Conservation (phyloP, 2,888 invertebrate genomes). For the Dasysyrphus tricinctus region DNA sequence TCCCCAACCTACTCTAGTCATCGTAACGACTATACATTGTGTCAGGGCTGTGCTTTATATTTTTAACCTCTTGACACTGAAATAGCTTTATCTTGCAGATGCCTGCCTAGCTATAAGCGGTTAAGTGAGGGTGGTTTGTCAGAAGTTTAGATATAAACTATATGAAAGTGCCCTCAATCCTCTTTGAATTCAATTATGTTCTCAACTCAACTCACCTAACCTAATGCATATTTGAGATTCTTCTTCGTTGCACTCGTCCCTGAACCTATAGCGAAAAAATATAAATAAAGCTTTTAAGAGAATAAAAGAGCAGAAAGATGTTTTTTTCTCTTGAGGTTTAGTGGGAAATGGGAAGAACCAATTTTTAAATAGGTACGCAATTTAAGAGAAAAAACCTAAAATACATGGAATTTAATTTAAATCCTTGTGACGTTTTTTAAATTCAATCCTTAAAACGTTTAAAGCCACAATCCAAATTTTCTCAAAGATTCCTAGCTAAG, state of each 20-base stretch:
- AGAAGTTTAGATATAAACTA: constrained; percentile 57
- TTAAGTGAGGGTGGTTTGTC: constrained; percentile 29
- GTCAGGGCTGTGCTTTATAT: constrained; percentile 55
- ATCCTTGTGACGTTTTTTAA: neutral
- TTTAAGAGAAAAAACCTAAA: neutral
- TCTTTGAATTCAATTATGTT: constrained; percentile 63
- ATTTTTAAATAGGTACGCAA: neutral
- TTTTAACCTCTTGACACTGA: constrained; percentile 68
- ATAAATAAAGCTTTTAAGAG: constrained; percentile 31
- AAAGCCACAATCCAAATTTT: too few species aligned
- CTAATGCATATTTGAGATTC: constrained; percentile 12
- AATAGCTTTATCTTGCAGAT: constrained; percentile 61
- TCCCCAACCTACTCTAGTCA: neutral
- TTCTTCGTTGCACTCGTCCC: constrained; percentile 2
- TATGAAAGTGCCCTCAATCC: constrained; percentile 43
- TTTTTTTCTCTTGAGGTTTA: neutral
- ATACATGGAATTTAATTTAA: neutral
- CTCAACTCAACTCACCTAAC: constrained; percentile 32
- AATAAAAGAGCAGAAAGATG: neutral
- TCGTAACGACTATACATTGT: constrained; percentile 19
- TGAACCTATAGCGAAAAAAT: neutral
- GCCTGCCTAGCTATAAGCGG: constrained; percentile 1
- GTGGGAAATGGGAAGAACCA: too few species aligned
- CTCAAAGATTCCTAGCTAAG: neutral
- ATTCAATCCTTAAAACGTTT: neutral